These are phyloP conservation scores for Silurus asotus DNA, from an alignment of 2,113 vertebrate species.

Conservation along the genomic window DNA sequence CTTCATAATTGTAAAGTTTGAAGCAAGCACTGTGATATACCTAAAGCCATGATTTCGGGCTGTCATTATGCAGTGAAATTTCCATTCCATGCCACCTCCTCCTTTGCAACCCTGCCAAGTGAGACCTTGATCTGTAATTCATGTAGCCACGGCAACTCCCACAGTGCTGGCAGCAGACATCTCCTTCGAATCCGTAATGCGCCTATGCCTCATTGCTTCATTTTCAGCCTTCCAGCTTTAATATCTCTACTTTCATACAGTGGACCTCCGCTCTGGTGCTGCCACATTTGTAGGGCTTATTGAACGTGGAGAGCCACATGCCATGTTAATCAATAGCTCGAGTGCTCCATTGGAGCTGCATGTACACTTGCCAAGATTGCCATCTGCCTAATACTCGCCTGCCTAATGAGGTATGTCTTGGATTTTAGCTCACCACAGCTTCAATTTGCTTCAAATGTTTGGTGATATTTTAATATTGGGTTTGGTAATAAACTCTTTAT, in stretches of 20 bases:
- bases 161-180: conserved; percentile 37
- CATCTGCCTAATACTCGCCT: conserved; percentile 39
- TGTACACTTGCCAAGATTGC: conserved; percentile 20
- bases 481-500: neutral
- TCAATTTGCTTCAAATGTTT: conserved; percentile 11
- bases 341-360: conserved; percentile 14
- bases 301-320: conserved; percentile 22
- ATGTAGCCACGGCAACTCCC: conserved; percentile 32
- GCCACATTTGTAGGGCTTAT: conserved; percentile 23
- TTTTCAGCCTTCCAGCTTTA: conserved; percentile 38
- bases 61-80: conserved; percentile 11
- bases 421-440: neutral
- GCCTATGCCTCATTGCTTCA: conserved; percentile 37
- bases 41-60: neutral
- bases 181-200: conserved; percentile 38
- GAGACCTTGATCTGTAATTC: conserved; percentile 40
- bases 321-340: conserved; percentile 33
- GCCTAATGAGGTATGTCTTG: conserved; percentile 32
- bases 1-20: neutral
- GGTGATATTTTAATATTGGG: neutral
- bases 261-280: neutral
- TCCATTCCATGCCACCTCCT: conserved; percentile 14
- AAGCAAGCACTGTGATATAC: neutral
- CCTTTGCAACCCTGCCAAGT: neutral
- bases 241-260: conserved; percentile 49